Evolutionary conservation across 1,140 invertebrate genomes (phyloP).

Genomic region (Cepaea nemoralis): DNA sequence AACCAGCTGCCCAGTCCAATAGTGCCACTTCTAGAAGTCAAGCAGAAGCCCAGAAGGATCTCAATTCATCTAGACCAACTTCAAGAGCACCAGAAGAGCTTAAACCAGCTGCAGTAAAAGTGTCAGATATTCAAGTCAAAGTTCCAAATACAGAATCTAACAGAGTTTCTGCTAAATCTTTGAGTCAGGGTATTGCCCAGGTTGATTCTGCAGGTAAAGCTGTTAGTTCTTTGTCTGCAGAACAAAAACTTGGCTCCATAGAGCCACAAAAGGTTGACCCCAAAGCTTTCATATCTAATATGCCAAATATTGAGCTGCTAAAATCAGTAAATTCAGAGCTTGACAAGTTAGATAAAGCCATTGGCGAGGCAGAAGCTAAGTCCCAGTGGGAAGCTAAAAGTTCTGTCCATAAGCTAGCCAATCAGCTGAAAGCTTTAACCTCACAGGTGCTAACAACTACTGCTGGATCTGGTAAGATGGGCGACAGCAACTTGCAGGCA

Average conservation of each 20-base stretch:
- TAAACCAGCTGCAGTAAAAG: background rate
- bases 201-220: background rate
- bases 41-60: background rate
- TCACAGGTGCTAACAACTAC: constrained; percentile 27
- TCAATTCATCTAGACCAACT: background rate
- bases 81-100: background rate
- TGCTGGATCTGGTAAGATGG: constrained; percentile 44
- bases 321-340: constrained; percentile 6
- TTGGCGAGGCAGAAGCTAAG: constrained; percentile 29
- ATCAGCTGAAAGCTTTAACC: constrained; percentile 37
- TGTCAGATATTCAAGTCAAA: background rate
- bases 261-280: background rate
- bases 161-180: background rate
- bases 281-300: background rate
- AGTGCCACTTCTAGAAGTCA: background rate
- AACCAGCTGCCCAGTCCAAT: constrained; percentile 19
- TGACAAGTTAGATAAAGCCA: constrained; percentile 25
- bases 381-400: constrained; percentile 4
- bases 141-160: background rate
- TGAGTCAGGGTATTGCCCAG: background rate
- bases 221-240: background rate
- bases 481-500: constrained; percentile 33
- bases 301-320: background rate
- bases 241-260: background rate
- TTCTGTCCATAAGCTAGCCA: constrained; percentile 27